Base-by-base conservation (phyloP, 53 echinoderm and acorn worm species). In the Holothuria scabra region DNA sequence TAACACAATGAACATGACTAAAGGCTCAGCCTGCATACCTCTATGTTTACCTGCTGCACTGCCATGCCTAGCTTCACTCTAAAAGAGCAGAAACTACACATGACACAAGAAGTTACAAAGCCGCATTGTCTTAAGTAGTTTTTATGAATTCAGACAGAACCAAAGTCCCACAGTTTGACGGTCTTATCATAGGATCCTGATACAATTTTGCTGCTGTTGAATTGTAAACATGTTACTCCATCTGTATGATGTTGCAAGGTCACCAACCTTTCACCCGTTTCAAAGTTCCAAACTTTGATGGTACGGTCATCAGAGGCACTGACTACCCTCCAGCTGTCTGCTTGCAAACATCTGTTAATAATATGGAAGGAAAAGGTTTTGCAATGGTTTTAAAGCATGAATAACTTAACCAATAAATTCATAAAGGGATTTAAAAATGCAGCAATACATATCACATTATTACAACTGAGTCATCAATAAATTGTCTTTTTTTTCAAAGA, bases 111-210 rank as follows among this genome's bases (percentile, higher is more conserved):
- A 10, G 41, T 10, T 5, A 41, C 41, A 41, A 30, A 19, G 31
- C 18, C n/a, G 61, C 10, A 8, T 41, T 41, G 41, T 10, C 6
- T 41, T 35, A 35, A 35, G 41, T 41, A 41, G 19, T 61, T 25
- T 69, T 37, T 33, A 30, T 49, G 35, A 32, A 31, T 28, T 85
- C 82, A 95, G 7, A 92, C 92, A 8, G 97, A 88, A 65, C 92
- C 90, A 76, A 97, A 97, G 79, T 97, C 97, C 97, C 97, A 97
- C 2, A 97, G 89, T 46, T 94, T 94, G 8, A 97, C 97, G 0
- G 97, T 97, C 83, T 94, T 97, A 65, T 97, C 97, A 76, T 97
- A 97, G 0, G 97, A 97, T 2, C 97, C 97, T 8, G 97, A 97
- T 3, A 97, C 97, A 67, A 97, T 97, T 74, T 93, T 97, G 80